These are phyloP conservation scores for Percopsis omiscomaycus DNA, from an alignment of 2,797 vertebrate species.

Conservation along the genomic window DNA sequence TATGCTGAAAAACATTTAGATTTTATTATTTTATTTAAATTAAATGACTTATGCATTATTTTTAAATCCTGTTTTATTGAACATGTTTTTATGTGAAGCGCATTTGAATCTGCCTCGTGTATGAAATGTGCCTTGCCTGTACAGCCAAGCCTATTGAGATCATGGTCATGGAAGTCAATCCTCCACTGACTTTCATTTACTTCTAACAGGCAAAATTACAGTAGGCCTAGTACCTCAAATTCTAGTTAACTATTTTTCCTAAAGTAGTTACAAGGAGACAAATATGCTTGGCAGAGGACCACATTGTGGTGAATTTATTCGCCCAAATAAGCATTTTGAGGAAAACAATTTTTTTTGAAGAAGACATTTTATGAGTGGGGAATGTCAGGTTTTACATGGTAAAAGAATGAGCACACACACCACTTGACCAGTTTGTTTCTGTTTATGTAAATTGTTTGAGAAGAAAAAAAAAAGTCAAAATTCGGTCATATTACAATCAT, in stretches of 20 bases:
- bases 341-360: not conserved
- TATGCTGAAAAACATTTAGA: no score
- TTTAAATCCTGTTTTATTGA: no score
- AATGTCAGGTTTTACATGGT: not conserved
- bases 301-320: not conserved
- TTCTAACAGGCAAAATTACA: not conserved
- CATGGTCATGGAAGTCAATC: no score
- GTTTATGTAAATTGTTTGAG: conserved; percentile 74
- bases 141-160: no score
- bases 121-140: no score
- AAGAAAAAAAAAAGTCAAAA: conserved; percentile 42
- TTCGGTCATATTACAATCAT: conserved; percentile 51
- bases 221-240: not conserved
- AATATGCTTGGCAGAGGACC: not conserved
- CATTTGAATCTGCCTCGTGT: no score
- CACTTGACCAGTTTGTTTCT: conserved; percentile 28
- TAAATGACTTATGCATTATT: no score
- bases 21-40: no score
- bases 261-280: not conserved
- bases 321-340: not conserved
- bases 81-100: no score
- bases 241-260: not conserved
- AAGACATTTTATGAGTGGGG: not conserved
- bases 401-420: conserved; percentile 13
- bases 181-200: no score